A percentile compares a stretch with the other conserved stretches of the same genome.
phyloP scores from a whole-genome alignment of 2,113 vertebrate species.

The Azemiops feae region DNA sequence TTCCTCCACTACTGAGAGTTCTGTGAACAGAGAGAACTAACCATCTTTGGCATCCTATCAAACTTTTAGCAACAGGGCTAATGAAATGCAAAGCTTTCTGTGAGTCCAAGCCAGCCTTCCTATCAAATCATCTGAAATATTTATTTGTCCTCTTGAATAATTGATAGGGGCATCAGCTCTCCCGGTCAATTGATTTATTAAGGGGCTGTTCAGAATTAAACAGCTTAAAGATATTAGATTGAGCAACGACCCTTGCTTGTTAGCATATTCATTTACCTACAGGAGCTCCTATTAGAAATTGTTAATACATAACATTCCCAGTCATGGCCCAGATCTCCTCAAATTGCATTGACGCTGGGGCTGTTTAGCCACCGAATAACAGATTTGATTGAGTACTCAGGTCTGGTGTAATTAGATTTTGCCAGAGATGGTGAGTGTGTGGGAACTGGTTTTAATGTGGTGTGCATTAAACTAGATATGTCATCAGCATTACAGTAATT shows the following conservation, averaged over 20 bases:
- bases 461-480: constrained; percentile 78
- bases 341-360: constrained; percentile 85
- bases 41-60: constrained; percentile 76
- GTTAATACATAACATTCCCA: constrained; percentile 87
- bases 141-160: constrained; percentile 88
- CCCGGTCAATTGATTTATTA: constrained; percentile 90
- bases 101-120: constrained; percentile 78
- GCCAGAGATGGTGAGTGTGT: constrained; percentile 73
- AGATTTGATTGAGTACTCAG: constrained; percentile 87
- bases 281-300: constrained; percentile 88
- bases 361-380: constrained; percentile 88
- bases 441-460: constrained; percentile 76
- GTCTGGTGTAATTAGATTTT: constrained; percentile 88
- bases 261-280: constrained; percentile 92
- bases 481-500: constrained; percentile 82
- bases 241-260: constrained; percentile 86
- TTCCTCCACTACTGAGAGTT: constrained; percentile 44
- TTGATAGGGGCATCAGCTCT: constrained; percentile 89
- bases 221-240: constrained; percentile 93
- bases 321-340: constrained; percentile 81
- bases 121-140: constrained; percentile 88
- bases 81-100: constrained; percentile 84
- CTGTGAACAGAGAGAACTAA: constrained; percentile 57
- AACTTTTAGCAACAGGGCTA: constrained; percentile 81
- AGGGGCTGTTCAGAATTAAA: constrained; percentile 90